A percentile compares a stretch with the other conserved stretches of the same genome.
Conservation (phyloP, 2,888 invertebrate genomes). For the Heliconius ismenius region DNA sequence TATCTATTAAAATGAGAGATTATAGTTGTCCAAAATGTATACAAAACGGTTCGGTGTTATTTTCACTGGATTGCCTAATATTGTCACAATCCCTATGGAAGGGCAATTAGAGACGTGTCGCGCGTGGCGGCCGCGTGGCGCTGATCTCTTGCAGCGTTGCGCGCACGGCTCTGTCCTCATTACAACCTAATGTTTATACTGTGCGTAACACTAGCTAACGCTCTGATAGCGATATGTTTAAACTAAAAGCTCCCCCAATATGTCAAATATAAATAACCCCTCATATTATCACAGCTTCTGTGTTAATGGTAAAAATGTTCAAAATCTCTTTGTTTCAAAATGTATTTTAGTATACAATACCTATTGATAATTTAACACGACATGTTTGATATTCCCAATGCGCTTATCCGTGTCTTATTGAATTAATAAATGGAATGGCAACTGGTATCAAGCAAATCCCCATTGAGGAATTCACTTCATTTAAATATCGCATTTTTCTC, state of each 20-base stretch:
- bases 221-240: conserved; percentile 62
- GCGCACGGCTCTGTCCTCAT: conserved; percentile 64
- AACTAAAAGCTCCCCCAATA: conserved; percentile 37
- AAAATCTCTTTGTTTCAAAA: background rate
- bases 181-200: conserved; percentile 70
- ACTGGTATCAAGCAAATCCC: conserved; percentile 72
- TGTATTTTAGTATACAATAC: background rate
- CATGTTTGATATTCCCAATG: conserved; percentile 52
- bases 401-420: conserved; percentile 56
- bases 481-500: conserved; percentile 82
- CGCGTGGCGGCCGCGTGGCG: conserved; percentile 76
- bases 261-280: conserved; percentile 30
- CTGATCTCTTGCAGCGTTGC: conserved; percentile 49
- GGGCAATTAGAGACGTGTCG: conserved; percentile 79
- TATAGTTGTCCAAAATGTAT: conserved; percentile 70
- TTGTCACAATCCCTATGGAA: conserved; percentile 77
- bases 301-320: background rate
- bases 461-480: conserved; percentile 78
- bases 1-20: conserved; percentile 82
- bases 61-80: conserved; percentile 81
- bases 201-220: conserved; percentile 56
- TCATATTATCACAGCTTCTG: conserved; percentile 15
- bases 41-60: conserved; percentile 73
- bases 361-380: conserved; percentile 48
- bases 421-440: conserved; percentile 74